Evolutionary conservation across 2,797 vertebrate genomes (phyloP).

Genomic region (Gymnopithys bicolor): DNA sequence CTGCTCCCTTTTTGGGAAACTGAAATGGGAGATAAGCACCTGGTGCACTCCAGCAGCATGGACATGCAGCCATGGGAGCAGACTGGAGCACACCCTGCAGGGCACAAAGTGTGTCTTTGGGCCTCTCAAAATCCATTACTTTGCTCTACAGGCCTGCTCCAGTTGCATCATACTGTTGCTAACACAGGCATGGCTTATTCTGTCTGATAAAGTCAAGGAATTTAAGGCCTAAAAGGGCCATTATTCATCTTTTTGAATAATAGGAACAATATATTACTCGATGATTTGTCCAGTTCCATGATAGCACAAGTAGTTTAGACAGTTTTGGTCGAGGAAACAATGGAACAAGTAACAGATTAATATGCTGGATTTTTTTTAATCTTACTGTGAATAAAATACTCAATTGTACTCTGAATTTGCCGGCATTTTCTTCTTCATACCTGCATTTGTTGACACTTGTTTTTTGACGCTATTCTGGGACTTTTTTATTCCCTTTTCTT

Average conservation of each 20-base stretch:
- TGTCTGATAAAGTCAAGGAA: too few relatives aligned
- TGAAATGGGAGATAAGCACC: neutral
- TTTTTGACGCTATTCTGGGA: neutral
- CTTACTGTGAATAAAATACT: neutral
- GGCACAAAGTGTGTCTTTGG: neutral
- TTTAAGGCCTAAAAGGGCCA: too few relatives aligned
- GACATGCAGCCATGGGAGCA: rapidly evolving
- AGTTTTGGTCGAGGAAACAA: neutral
- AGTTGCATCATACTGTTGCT: neutral
- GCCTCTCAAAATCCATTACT: neutral
- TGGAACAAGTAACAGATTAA: neutral
- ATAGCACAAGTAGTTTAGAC: neutral
- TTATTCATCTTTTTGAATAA: neutral
- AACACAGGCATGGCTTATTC: too few relatives aligned
- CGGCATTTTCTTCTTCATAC: neutral
- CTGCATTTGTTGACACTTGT: neutral
- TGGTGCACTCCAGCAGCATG: neutral
- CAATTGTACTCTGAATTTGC: neutral
- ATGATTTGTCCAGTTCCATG: neutral
- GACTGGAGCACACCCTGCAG: neutral
- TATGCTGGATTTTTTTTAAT: neutral
- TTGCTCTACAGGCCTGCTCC: neutral
- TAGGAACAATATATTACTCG: neutral
- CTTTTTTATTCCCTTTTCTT: neutral
- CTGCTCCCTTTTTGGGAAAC: neutral